Conservation (phyloP, 2,797 vertebrate genomes). For the Xerus rutilus region DNA sequence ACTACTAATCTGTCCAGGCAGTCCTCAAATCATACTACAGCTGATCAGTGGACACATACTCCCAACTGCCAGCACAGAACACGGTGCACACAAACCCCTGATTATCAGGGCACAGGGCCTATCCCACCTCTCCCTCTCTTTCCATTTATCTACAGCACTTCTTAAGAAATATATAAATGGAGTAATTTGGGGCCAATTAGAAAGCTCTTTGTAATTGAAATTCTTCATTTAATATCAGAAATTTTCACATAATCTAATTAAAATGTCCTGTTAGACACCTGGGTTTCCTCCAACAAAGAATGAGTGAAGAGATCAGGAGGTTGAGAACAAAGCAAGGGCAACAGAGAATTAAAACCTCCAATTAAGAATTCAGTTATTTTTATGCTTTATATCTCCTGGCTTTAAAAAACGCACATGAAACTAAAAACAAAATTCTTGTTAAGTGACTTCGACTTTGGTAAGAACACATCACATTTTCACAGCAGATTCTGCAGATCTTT, state of each 20-base stretch:
- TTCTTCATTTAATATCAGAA: conserved; percentile 35
- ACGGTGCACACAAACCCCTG: background rate
- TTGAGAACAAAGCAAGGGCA: background rate
- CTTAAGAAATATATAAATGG: background rate
- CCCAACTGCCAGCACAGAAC: background rate
- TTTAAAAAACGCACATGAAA: conserved; percentile 48
- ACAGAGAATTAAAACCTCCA: conserved; percentile 7
- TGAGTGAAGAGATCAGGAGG: background rate
- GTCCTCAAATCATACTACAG: background rate
- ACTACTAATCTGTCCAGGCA: background rate
- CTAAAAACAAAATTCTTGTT: conserved; percentile 11
- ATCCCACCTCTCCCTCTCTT: background rate
- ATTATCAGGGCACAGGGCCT: background rate
- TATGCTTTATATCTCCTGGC: background rate
- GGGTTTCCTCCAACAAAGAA: background rate
- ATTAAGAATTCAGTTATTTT: background rate
- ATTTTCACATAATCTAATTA: background rate
- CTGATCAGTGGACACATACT: background rate
- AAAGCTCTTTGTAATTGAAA: background rate
- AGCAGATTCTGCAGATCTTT: conserved; percentile 11
- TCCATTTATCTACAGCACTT: too few relatives aligned
- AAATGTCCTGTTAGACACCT: conserved; percentile 8
- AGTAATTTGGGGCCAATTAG: background rate
- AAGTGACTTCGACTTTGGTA: conserved; percentile 21
- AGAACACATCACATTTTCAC: conserved; percentile 37